A percentile compares a stretch with the other conserved stretches of the same genome.
These are phyloP conservation scores for Squalus acanthias DNA, from an alignment of 2,797 vertebrate species.

Conservation along the genomic window DNA sequence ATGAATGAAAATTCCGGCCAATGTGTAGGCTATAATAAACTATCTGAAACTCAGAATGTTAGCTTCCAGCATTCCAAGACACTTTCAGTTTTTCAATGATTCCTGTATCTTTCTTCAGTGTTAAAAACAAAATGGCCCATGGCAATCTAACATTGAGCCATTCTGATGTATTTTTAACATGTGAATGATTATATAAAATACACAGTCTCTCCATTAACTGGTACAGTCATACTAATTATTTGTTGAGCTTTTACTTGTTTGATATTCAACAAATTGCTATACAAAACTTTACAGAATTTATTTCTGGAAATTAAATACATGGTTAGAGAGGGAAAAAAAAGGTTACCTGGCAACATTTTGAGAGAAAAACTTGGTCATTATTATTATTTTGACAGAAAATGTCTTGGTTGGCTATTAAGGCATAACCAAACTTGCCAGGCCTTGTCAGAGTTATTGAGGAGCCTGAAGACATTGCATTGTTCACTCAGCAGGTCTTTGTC, in stretches of 20 bases:
- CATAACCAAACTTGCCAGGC: background rate
- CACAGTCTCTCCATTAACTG: background rate
- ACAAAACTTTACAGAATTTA: background rate
- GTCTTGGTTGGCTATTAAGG: background rate
- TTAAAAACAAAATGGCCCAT: background rate
- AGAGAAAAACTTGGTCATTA: background rate
- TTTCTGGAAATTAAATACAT: background rate
- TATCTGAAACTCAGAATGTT: background rate
- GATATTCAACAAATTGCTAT: background rate
- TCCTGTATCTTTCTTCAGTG: too few species aligned
- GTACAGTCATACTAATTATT: background rate
- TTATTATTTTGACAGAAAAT: background rate
- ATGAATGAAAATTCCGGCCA: too few species aligned
- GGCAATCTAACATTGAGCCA: background rate
- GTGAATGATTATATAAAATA: slow-evolving; percentile 19
- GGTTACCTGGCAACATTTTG: background rate
- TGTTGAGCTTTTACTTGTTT: background rate
- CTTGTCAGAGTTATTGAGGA: background rate
- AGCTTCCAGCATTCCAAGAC: background rate
- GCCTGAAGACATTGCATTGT: background rate
- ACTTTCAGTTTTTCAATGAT: background rate
- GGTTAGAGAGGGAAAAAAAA: background rate
- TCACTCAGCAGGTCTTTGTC: background rate
- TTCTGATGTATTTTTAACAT: slow-evolving; percentile 14
- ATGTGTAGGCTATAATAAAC: background rate